phyloP scores from a whole-genome alignment of 2,888 invertebrate genomes.

The Ctenicera cuprea region DNA sequence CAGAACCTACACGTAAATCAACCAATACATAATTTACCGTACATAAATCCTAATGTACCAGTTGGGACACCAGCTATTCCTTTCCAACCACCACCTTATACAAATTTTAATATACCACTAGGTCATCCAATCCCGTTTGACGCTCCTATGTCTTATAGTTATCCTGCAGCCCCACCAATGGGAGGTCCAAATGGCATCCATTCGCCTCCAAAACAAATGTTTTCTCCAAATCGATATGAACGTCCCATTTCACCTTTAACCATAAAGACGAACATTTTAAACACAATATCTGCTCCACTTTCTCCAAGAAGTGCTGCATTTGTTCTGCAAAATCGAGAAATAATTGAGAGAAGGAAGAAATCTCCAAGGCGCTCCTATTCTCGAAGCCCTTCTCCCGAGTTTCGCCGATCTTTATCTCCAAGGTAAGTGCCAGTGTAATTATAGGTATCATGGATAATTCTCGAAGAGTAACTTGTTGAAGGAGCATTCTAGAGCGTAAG shows the following conservation, averaged over 20 bases:
- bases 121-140: slow-evolving; percentile 9
- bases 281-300: slow-evolving; percentile 67
- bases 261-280: slow-evolving; percentile 65
- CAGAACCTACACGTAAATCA: slow-evolving; percentile 10
- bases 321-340: slow-evolving; percentile 70
- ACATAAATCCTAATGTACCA: not conserved
- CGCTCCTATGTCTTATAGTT: slow-evolving; percentile 11
- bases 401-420: slow-evolving; percentile 62
- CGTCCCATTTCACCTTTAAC: slow-evolving; percentile 67
- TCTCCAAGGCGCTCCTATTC: slow-evolving; percentile 70
- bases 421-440: no score
- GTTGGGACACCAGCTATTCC: slow-evolving; percentile 9
- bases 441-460: no score
- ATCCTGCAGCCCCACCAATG: not conserved
- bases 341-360: slow-evolving; percentile 69
- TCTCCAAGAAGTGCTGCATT: slow-evolving; percentile 72
- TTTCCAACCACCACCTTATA: slow-evolving; percentile 14
- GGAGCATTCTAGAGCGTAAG: no score
- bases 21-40: slow-evolving; percentile 13
- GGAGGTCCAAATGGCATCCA: slow-evolving; percentile 2
- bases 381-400: slow-evolving; percentile 68
- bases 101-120: slow-evolving; percentile 21
- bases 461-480: no score
- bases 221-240: slow-evolving; percentile 57
- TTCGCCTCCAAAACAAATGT: slow-evolving; percentile 40